phyloP scores from a whole-genome alignment of 2,888 invertebrate species.

The Dolichomitus sp. region DNA sequence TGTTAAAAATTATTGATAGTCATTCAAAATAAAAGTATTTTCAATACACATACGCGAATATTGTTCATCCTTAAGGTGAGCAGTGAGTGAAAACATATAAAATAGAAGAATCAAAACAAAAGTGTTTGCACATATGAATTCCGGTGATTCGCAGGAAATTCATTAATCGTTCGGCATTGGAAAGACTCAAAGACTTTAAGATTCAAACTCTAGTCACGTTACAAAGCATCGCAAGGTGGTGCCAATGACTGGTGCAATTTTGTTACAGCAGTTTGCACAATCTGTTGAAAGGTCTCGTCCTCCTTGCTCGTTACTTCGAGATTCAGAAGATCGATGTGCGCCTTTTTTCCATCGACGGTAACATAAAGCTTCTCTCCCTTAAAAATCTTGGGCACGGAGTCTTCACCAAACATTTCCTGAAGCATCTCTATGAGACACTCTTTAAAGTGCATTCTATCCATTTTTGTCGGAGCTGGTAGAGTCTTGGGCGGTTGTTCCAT shows the following conservation, averaged over 20 bases:
- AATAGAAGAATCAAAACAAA: background rate
- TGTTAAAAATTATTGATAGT: no score
- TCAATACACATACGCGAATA: no score
- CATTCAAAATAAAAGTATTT: no score
- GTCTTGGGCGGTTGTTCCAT: conserved; percentile 89
- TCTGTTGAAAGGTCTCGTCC: conserved; percentile 94
- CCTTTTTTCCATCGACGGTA: conserved; percentile 94
- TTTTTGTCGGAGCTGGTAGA: conserved; percentile 89
- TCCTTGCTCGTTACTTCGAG: conserved; percentile 93
- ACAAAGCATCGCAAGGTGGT: conserved; percentile 86
- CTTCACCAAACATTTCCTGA: conserved; percentile 98
- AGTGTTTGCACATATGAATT: background rate
- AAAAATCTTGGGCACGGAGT: conserved; percentile 97
- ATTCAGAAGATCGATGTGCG: conserved; percentile 94
- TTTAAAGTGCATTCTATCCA: conserved; percentile 97
- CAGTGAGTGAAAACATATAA: background rate
- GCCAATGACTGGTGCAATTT: conserved; percentile 95
- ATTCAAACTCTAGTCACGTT: conserved; percentile 20
- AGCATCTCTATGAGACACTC: conserved; percentile 96
- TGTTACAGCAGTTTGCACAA: conserved; percentile 94
- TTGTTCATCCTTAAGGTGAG: no score
- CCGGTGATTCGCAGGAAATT: background rate
- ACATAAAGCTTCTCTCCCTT: conserved; percentile 96
- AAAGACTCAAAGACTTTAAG: background rate
- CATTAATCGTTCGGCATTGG: background rate